Evolutionary conservation across 1,140 invertebrate species (phyloP).

Genomic region (Saxidomus purpurata): DNA sequence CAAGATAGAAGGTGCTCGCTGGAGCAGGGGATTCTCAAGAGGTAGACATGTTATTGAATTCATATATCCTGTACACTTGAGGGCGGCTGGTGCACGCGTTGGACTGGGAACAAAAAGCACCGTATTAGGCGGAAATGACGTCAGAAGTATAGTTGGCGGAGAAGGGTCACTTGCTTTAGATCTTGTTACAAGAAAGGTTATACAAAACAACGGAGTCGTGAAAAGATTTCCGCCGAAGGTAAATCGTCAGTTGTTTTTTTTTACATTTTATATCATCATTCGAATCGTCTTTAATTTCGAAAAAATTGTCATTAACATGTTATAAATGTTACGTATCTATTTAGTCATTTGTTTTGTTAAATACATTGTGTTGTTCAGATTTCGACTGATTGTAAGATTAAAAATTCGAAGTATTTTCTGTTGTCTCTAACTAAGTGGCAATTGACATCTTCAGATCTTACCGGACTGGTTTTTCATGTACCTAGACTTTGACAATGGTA

Average conservation of each 20-base stretch:
- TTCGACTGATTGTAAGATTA: too few species aligned
- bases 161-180: slow-evolving; percentile 61
- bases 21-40: slow-evolving; percentile 45
- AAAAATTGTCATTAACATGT: too few species aligned
- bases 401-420: too few species aligned
- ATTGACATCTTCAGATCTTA: slow-evolving; percentile 55
- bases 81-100: slow-evolving; percentile 58
- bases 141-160: slow-evolving; percentile 41
- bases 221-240: slow-evolving; percentile 38
- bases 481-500: slow-evolving; percentile 66
- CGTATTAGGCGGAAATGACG: slow-evolving; percentile 50
- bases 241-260: too few species aligned
- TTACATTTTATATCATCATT: too few species aligned
- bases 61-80: slow-evolving; percentile 63
- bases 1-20: slow-evolving; percentile 45
- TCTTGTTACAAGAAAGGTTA: slow-evolving; percentile 28
- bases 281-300: too few species aligned
- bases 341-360: too few species aligned
- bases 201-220: neutral
- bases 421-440: too few species aligned
- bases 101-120: slow-evolving; percentile 62
- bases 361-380: too few species aligned
- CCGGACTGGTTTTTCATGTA: slow-evolving; percentile 75
- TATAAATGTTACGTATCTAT: too few species aligned
- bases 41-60: slow-evolving; percentile 74